Evolutionary conservation across 2,797 vertebrate species (phyloP).

Genomic region (Strix occidentalis): DNA sequence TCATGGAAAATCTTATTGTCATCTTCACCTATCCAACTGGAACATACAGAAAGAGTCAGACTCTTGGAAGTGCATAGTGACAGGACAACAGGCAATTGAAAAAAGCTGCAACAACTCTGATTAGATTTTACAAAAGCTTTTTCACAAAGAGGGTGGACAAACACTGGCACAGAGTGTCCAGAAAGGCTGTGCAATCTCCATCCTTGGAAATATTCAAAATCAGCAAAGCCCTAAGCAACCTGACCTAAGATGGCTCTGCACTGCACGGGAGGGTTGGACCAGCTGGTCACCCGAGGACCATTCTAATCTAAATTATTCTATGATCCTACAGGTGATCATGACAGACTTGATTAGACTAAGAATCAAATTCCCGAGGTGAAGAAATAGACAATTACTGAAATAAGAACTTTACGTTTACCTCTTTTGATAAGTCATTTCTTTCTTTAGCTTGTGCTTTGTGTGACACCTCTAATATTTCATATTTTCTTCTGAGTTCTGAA

Average conservation of each 20-base stretch:
- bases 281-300: neutral
- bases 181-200: neutral
- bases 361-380: neutral
- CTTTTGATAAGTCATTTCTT: conserved; percentile 86
- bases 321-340: neutral
- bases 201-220: neutral
- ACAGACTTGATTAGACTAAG: neutral
- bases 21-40: neutral
- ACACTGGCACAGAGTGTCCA: neutral
- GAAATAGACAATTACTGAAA: neutral
- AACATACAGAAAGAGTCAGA: neutral
- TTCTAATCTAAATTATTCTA: neutral
- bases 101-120: neutral
- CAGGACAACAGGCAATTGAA: neutral
- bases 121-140: neutral
- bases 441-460: conserved; percentile 84
- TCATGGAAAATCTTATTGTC: neutral
- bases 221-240: neutral
- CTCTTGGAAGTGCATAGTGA: neutral
- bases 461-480: conserved; percentile 83
- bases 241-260: neutral
- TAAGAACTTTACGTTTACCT: conserved; percentile 79
- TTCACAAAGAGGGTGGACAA: neutral
- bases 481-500: conserved; percentile 83
- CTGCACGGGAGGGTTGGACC: neutral